These are phyloP conservation scores for Lepilemur ruficaudatus DNA, from an alignment of 2,797 vertebrate genomes.

Conservation along the genomic window DNA sequence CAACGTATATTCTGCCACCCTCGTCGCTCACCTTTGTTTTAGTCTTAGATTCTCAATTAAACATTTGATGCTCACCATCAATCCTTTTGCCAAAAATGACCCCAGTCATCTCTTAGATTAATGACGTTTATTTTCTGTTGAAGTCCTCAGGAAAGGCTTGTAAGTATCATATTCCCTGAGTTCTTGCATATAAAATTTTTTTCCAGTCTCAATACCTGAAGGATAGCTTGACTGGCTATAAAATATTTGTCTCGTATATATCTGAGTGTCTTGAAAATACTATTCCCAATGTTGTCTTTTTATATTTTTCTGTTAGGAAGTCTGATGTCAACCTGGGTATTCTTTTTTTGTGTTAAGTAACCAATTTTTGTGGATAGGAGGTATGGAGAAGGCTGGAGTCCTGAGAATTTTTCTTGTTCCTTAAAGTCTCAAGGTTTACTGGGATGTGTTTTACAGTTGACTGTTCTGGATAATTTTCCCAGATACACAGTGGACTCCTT, in stretches of 20 bases:
- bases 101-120: not conserved
- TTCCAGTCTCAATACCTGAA: not conserved
- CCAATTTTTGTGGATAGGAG: not conserved
- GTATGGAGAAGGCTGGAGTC: not conserved
- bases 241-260: not conserved
- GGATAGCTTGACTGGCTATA: not conserved
- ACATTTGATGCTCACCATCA: not conserved
- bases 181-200: not conserved
- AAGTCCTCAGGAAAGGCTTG: not conserved
- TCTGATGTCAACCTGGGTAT: not conserved
- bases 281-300: not conserved
- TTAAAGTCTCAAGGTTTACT: not conserved
- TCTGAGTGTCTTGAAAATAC: not conserved
- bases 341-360: not conserved
- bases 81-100: constrained; percentile 22
- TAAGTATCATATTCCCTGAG: not conserved
- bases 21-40: not conserved
- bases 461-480: not conserved
- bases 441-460: not conserved
- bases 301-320: not conserved
- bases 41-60: not conserved
- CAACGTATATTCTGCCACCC: not conserved
- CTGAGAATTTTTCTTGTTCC: not conserved
- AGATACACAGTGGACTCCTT: not conserved
- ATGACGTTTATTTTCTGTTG: not conserved